phyloP scores from a whole-genome alignment of 2,113 vertebrate species.

The Hippocampus guttulatus region DNA sequence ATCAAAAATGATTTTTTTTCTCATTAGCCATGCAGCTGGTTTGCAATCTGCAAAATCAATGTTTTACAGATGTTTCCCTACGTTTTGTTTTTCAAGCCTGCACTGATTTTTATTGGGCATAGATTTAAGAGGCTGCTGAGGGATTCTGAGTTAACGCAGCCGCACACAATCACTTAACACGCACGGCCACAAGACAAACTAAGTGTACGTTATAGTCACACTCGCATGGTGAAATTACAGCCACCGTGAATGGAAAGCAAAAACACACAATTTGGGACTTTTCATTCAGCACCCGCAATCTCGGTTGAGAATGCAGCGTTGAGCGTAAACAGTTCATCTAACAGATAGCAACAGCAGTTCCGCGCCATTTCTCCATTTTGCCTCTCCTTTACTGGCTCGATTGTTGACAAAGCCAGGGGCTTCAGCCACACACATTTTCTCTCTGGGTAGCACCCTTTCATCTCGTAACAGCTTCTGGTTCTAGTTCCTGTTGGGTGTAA shows the following conservation, averaged over 20 bases:
- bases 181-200: slow-evolving; percentile 40
- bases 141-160: slow-evolving; percentile 68
- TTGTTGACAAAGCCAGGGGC: slow-evolving; percentile 65
- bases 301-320: background rate
- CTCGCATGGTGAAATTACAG: slow-evolving; percentile 27
- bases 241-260: slow-evolving; percentile 13
- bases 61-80: slow-evolving; percentile 77
- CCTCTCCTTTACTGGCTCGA: slow-evolving; percentile 47
- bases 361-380: slow-evolving; percentile 39
- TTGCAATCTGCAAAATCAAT: slow-evolving; percentile 75
- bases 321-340: slow-evolving; percentile 31
- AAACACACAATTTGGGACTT: slow-evolving; percentile 16
- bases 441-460: slow-evolving; percentile 69
- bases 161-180: slow-evolving; percentile 27
- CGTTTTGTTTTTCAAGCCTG: slow-evolving; percentile 75
- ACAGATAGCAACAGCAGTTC: slow-evolving; percentile 16
- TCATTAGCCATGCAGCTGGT: slow-evolving; percentile 76
- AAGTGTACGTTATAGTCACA: slow-evolving; percentile 35
- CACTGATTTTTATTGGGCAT: slow-evolving; percentile 79
- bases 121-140: slow-evolving; percentile 74
- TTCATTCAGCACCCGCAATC: slow-evolving; percentile 7
- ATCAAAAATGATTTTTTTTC: slow-evolving; percentile 82
- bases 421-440: slow-evolving; percentile 63
- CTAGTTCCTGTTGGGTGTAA: slow-evolving; percentile 78
- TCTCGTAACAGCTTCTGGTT: slow-evolving; percentile 70